Conservation (phyloP, 2,113 vertebrate genomes). For the Eublepharis macularius region DNA sequence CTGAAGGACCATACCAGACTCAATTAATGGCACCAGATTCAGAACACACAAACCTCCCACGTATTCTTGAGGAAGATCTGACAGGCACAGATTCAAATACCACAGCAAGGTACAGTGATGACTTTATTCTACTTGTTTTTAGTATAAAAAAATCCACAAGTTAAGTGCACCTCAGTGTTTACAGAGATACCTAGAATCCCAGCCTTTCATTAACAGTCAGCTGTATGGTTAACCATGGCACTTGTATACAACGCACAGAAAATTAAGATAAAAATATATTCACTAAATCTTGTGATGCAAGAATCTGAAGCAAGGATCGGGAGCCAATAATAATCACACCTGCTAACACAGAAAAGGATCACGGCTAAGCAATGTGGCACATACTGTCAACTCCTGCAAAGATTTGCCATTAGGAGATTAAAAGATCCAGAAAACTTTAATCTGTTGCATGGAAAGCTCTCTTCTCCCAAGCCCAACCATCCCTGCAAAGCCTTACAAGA, state of each 20-base stretch:
- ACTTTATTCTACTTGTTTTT: no score
- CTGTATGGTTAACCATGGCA: no score
- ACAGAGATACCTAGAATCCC: no score
- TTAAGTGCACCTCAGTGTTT: no score
- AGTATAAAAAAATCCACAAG: no score
- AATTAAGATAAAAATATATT: no score
- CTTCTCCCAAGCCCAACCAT: not conserved
- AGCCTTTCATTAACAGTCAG: no score
- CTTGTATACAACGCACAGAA: no score
- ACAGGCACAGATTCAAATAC: not conserved
- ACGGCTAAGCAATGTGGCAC: not conserved
- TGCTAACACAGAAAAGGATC: not conserved
- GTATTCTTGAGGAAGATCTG: not conserved
- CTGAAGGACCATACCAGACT: slow-evolving; percentile 62
- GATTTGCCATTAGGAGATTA: not conserved
- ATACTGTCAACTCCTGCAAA: not conserved
- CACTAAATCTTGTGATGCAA: no score
- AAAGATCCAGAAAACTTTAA: not conserved
- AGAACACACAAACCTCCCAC: not conserved
- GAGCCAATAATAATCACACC: not conserved
- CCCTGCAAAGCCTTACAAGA: not conserved
- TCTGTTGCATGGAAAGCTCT: not conserved
- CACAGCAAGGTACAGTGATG: no score
- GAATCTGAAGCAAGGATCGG: not conserved
- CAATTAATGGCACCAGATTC: not conserved